These are phyloP conservation scores for Tetragnatha versicolor DNA, from an alignment of 1,140 invertebrate genomes.

Conservation along the genomic window DNA sequence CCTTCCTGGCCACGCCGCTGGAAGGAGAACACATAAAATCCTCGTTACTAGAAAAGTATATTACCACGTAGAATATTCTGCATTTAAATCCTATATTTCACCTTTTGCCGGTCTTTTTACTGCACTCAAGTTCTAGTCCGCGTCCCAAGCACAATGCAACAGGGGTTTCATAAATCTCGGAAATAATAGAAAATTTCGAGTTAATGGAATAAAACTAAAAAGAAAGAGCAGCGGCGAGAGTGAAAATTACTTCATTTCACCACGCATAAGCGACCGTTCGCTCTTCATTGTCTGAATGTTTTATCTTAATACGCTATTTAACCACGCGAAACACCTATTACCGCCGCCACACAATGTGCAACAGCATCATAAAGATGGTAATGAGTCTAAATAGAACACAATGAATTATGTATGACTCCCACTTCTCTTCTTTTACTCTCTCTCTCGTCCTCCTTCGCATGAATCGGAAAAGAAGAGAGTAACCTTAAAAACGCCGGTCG, in stretches of 20 bases:
- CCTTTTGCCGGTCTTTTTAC: too few species aligned
- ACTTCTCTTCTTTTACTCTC: too few species aligned
- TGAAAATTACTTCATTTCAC: slow-evolving; percentile 6
- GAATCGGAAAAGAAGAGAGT: too few species aligned
- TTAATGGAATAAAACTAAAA: neutral
- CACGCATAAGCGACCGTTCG: neutral
- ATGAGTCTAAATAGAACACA: slow-evolving; percentile 30
- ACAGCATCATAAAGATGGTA: slow-evolving; percentile 40
- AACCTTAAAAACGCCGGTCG: too few species aligned
- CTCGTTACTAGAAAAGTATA: too few species aligned
- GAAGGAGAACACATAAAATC: too few species aligned
- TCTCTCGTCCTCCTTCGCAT: too few species aligned
- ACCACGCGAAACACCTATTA: slow-evolving; percentile 39
- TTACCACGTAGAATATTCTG: too few species aligned
- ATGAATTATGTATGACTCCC: slow-evolving; percentile 13
- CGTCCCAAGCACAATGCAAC: neutral
- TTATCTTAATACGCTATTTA: slow-evolving; percentile 24
- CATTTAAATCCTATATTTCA: too few species aligned
- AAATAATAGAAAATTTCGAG: slow-evolving; percentile 1
- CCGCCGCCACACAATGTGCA: neutral
- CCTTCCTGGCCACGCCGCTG: too few species aligned
- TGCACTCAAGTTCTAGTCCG: neutral
- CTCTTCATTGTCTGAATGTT: neutral
- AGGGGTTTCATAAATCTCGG: neutral
- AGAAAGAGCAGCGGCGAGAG: neutral